phyloP scores from a whole-genome alignment of 1,140 invertebrate genomes.

The Campoletis sonorensis region DNA sequence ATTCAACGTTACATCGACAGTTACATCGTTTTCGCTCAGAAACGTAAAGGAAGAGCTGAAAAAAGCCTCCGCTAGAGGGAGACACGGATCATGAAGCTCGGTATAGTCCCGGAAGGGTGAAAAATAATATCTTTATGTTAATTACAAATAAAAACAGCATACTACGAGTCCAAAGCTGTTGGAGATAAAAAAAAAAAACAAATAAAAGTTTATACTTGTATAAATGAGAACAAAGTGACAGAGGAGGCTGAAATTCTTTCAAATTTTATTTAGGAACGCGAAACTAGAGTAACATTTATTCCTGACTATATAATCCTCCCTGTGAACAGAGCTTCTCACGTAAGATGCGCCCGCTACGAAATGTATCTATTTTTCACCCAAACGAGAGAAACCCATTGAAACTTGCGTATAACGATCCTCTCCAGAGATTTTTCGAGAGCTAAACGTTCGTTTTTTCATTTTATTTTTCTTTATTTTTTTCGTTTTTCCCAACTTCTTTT shows the following conservation, averaged over 20 bases:
- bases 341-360: neutral
- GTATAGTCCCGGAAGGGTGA: constrained; percentile 19
- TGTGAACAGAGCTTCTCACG: neutral
- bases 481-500: neutral
- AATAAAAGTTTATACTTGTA: too few relatives aligned
- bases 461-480: neutral
- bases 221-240: too few relatives aligned
- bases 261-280: neutral
- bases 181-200: neutral
- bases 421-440: neutral
- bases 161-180: too few relatives aligned
- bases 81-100: constrained; percentile 11
- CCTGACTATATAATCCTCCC: neutral
- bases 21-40: neutral
- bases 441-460: neutral
- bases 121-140: constrained; percentile 1
- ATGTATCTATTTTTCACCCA: constrained; percentile 18
- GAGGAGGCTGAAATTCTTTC: too few relatives aligned
- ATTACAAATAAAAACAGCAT: neutral
- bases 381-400: constrained; percentile 6
- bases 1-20: constrained; percentile 24
- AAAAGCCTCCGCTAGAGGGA: constrained; percentile 1
- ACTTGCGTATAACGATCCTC: neutral
- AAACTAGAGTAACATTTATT: constrained; percentile 2
- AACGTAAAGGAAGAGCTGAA: neutral